Conservation (phyloP, 2,113 vertebrate genomes). For the Proteles cristata region DNA sequence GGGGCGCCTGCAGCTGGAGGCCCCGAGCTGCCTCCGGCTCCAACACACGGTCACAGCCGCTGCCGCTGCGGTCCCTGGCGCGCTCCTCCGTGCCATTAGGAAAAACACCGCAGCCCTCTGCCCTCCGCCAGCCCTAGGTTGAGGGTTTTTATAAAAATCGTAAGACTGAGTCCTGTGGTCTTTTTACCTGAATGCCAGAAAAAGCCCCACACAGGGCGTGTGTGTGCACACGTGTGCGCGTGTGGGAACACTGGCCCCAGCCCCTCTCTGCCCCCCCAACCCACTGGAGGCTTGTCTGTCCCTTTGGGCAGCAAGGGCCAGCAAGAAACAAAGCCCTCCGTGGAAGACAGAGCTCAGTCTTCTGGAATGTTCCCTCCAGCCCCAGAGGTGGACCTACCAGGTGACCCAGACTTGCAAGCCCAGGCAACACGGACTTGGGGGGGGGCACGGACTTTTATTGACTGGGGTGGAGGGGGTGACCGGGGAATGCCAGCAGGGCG, state of each 20-base stretch:
- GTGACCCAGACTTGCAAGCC: background rate
- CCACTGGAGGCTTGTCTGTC: too few relatives aligned
- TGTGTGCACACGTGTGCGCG: too few relatives aligned
- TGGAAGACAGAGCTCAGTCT: background rate
- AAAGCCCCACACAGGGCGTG: fast-evolving
- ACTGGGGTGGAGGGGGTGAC: background rate
- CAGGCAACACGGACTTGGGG: background rate
- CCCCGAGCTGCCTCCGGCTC: background rate
- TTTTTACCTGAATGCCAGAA: background rate
- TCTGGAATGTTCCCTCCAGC: background rate
- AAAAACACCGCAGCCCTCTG: background rate
- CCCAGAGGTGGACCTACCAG: background rate
- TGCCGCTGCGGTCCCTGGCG: background rate
- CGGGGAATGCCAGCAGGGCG: too few relatives aligned
- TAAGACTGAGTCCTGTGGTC: background rate
- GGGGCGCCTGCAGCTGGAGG: background rate
- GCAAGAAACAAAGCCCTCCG: background rate
- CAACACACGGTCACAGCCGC: background rate
- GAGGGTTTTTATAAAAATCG: slow-evolving; percentile 69
- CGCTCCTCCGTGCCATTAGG: slow-evolving; percentile 21
- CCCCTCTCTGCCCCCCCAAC: background rate
- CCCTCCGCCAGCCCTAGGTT: background rate
- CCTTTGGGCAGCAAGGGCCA: background rate
- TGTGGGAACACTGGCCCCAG: background rate
- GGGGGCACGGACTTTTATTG: slow-evolving; percentile 56